phyloP scores from a whole-genome alignment of 2,797 vertebrate species.

The Leptodactylus fallax region DNA sequence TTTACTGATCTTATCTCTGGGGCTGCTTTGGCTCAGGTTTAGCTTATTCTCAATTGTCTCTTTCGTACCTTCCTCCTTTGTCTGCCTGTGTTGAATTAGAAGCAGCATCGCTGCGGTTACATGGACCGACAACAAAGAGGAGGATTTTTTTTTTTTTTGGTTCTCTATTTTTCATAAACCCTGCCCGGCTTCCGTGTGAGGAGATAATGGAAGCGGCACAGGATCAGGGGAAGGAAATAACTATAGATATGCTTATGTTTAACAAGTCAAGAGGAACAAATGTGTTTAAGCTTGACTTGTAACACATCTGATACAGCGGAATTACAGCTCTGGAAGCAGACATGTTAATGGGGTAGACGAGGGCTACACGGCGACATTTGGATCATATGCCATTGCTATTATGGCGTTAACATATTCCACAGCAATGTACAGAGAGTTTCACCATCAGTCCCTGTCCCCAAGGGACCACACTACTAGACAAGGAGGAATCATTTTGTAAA shows the following conservation, averaged over 20 bases:
- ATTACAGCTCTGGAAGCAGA: not conserved
- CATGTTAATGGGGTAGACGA: not conserved
- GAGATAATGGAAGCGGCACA: slow-evolving; percentile 16
- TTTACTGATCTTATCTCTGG: slow-evolving; percentile 47
- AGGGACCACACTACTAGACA: no score
- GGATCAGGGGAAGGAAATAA: slow-evolving; percentile 30
- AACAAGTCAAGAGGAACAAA: slow-evolving; percentile 53
- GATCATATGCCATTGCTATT: not conserved
- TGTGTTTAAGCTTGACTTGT: slow-evolving; percentile 19
- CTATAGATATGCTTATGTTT: slow-evolving; percentile 22
- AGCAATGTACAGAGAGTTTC: no score
- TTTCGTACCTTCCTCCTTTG: slow-evolving; percentile 13
- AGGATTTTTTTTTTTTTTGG: not conserved
- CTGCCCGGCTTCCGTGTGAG: slow-evolving; percentile 11
- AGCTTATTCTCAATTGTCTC: slow-evolving; percentile 9
- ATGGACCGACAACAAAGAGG: slow-evolving; percentile 2
- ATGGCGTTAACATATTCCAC: not conserved
- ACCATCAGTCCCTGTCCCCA: no score
- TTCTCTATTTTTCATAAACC: slow-evolving; percentile 1
- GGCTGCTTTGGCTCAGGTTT: not conserved
- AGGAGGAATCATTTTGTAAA: no score
- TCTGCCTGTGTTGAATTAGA: slow-evolving; percentile 2
- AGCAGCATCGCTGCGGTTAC: not conserved
- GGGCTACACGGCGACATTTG: not conserved
- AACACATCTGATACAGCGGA: not conserved